phyloP scores from a whole-genome alignment of 2,888 invertebrate genomes.

The Pyrrhosoma nymphula region DNA sequence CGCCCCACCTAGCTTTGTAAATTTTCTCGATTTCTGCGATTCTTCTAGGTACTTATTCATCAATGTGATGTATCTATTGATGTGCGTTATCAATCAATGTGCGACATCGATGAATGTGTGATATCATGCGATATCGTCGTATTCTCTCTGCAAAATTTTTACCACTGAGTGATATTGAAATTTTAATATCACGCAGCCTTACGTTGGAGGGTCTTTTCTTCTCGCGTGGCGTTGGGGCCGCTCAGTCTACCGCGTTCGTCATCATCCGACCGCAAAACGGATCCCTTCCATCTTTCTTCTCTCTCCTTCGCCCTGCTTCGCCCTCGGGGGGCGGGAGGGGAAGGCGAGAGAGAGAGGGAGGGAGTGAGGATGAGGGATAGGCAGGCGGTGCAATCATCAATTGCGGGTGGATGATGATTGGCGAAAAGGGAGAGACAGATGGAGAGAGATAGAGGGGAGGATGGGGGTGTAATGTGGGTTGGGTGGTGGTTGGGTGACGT shows the following conservation, averaged over 20 bases:
- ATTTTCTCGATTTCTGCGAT: too few species aligned
- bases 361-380: background rate
- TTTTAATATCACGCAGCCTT: too few species aligned
- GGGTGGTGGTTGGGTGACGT: background rate
- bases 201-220: background rate
- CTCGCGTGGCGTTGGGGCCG: background rate
- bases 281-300: background rate
- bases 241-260: background rate
- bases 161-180: too few species aligned
- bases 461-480: background rate
- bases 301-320: background rate
- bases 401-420: constrained; percentile 30
- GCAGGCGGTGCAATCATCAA: background rate
- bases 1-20: too few species aligned
- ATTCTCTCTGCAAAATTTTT: too few species aligned
- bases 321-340: background rate
- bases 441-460: background rate
- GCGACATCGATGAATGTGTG: too few species aligned
- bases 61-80: too few species aligned
- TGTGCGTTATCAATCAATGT: too few species aligned
- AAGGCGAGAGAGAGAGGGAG: background rate
- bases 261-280: background rate
- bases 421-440: background rate
- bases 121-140: too few species aligned
- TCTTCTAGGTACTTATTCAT: too few species aligned